These are phyloP conservation scores for Plectrocnemia conspersa DNA, from an alignment of 1,140 invertebrate genomes.

Conservation along the genomic window DNA sequence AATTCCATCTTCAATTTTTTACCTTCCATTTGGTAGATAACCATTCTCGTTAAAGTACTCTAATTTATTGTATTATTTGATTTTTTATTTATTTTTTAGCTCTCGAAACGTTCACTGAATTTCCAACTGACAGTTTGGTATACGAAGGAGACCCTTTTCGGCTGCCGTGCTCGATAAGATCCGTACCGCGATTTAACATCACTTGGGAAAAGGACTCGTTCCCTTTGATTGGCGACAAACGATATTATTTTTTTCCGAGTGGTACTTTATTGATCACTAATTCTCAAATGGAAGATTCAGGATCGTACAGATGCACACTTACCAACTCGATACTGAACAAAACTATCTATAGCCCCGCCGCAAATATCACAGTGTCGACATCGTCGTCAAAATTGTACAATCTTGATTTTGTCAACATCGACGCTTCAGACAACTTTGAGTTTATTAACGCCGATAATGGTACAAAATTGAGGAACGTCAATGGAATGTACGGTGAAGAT, in stretches of 20 bases:
- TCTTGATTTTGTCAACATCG: slow-evolving; percentile 22
- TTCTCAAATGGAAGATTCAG: slow-evolving; percentile 26
- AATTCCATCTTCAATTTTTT: neutral
- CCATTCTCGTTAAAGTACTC: slow-evolving; percentile 11
- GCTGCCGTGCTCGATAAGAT: slow-evolving; percentile 40
- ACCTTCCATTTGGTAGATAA: neutral
- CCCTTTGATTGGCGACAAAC: slow-evolving; percentile 28
- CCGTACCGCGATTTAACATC: slow-evolving; percentile 38
- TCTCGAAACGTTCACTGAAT: slow-evolving; percentile 40
- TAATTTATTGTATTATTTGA: neutral
- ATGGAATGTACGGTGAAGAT: slow-evolving; percentile 19
- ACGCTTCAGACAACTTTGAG: slow-evolving; percentile 5
- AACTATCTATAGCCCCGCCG: slow-evolving; percentile 16
- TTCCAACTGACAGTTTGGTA: slow-evolving; percentile 38
- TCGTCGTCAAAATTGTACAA: slow-evolving; percentile 5
- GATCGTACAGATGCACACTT: slow-evolving; percentile 41
- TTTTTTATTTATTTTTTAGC: slow-evolving; percentile 36
- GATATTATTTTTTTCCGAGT: slow-evolving; percentile 29
- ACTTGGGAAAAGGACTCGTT: slow-evolving; percentile 39
- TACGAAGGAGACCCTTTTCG: slow-evolving; percentile 40
- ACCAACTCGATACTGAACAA: slow-evolving; percentile 41
- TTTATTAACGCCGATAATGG: neutral
- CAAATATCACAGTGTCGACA: slow-evolving; percentile 11
- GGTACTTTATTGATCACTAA: slow-evolving; percentile 28
- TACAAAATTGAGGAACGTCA: slow-evolving; percentile 3